A percentile compares a stretch with the other conserved stretches of the same genome.
These are phyloP conservation scores for Ormyrus rosae DNA, from an alignment of 2,888 invertebrate genomes.

Conservation along the genomic window DNA sequence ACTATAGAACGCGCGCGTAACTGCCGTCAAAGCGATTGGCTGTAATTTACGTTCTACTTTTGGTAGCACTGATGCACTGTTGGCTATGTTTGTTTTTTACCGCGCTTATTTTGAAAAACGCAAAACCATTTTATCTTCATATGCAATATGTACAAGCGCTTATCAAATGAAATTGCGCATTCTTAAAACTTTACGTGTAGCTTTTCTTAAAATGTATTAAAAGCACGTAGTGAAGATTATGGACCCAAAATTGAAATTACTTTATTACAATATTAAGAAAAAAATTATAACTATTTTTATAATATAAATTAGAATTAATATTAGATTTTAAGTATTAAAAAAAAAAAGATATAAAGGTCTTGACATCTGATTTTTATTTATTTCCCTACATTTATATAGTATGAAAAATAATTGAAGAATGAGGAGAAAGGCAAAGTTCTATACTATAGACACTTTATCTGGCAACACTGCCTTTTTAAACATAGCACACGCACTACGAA, in stretches of 20 bases:
- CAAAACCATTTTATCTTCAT: no score
- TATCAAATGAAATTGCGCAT: no score
- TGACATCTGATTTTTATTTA: no score
- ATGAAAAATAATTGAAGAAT: no score
- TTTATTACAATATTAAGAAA: no score
- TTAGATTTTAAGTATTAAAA: not conserved
- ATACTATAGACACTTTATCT: not conserved
- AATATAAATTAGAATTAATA: not conserved
- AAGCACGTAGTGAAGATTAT: no score
- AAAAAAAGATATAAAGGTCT: no score
- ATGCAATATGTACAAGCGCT: no score
- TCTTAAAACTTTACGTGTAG: no score
- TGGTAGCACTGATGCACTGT: slow-evolving; percentile 27
- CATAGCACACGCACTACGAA: not conserved
- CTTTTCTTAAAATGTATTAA: no score
- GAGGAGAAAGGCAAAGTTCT: not conserved
- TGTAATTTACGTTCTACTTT: not conserved
- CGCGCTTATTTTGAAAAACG: slow-evolving; percentile 30
- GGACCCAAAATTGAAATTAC: no score
- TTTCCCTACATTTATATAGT: no score
- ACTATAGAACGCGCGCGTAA: slow-evolving; percentile 34
- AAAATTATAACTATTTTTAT: not conserved
- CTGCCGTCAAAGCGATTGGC: slow-evolving; percentile 46
- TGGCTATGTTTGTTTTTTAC: not conserved
- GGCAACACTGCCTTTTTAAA: slow-evolving; percentile 21